Evolutionary conservation across 2,888 invertebrate species (phyloP).

Genomic region (Fabriciana adippe): DNA sequence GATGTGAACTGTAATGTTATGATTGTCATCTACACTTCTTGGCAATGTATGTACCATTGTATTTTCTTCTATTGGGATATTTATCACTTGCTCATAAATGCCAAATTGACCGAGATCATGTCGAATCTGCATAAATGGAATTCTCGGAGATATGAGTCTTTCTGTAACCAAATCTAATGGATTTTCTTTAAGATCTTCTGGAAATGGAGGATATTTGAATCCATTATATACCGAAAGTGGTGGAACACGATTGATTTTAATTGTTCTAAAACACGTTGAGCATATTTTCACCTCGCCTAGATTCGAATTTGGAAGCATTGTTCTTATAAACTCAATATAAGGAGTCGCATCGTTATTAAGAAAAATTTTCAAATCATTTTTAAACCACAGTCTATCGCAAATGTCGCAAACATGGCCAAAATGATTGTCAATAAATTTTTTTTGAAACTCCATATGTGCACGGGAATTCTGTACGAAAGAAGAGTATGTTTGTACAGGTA

Average conservation of each 20-base stretch:
- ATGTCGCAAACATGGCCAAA: conserved; percentile 40
- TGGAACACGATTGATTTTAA: conserved; percentile 30
- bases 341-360: conserved; percentile 9
- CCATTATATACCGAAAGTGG: conserved; percentile 33
- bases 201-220: conserved; percentile 33
- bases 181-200: conserved; percentile 23
- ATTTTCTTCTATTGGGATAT: conserved; percentile 36
- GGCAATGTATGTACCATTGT: conserved; percentile 37
- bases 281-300: conserved; percentile 28
- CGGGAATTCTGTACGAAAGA: too few relatives aligned
- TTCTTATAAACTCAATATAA: conserved; percentile 18
- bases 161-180: conserved; percentile 33
- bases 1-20: conserved; percentile 42
- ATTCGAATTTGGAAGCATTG: conserved; percentile 23
- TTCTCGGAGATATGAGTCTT: conserved; percentile 37
- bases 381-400: conserved; percentile 41
- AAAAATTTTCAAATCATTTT: conserved; percentile 38
- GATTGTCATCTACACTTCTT: conserved; percentile 43
- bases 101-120: conserved; percentile 30
- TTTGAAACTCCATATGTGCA: too few relatives aligned
- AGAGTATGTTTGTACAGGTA: too few relatives aligned
- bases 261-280: conserved; percentile 31
- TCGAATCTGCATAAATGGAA: conserved; percentile 42
- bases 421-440: conserved; percentile 23
- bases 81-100: conserved; percentile 37